Evolutionary conservation across 37 sponge, comb jelly and placozoan genomes (phyloP), one percentile per base, ranked within the genome.

Genomic region (Halichondria panicea): DNA sequence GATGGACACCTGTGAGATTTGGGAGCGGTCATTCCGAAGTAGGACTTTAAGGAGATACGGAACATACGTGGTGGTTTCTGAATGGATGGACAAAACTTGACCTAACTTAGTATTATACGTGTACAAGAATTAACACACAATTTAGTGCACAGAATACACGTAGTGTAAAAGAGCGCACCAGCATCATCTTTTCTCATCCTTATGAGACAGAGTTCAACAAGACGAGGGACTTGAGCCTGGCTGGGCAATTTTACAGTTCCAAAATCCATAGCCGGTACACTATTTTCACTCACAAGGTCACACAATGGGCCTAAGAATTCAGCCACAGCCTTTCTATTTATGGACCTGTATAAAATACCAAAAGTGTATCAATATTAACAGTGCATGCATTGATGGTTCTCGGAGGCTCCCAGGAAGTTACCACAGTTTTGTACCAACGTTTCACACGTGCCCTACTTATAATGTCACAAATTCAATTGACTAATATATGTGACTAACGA

Each of bases 231-330:
- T 30, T 60, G 40, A 18, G 64, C 53, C 24, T 37, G 25, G 65
- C 60, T 72, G 38, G 46, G 7, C 22, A 71, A 12, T 36, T 70
- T 65, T 43, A 62, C 30, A 6, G n/a, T 41, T 5, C 71, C 63
- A 21, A 71, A 64, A 62, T 71, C 81, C 24, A 81, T 27, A 8
- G n/a, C 25, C 45, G 62, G 54, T 22, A n/a, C n/a, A n/a, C n/a
- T n/a, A 7, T 48, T 71, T 7, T 61, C 64, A 39, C 72, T 73
- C 5, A 81, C 37, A 3, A 81, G 72, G 34, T 81, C 65, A 43
- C 81, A 81, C 31, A 81, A 65, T 0, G 81, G 81, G 4, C 63
- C 54, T 22, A 81, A 81, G 62, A 81, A 81, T 25, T 81, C 81
- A 39, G 45, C 64, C n/a, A n/a, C n/a, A n/a, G n/a, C n/a, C n/a